phyloP scores from a whole-genome alignment of 2,888 invertebrate species.

The Germaria angustata region DNA sequence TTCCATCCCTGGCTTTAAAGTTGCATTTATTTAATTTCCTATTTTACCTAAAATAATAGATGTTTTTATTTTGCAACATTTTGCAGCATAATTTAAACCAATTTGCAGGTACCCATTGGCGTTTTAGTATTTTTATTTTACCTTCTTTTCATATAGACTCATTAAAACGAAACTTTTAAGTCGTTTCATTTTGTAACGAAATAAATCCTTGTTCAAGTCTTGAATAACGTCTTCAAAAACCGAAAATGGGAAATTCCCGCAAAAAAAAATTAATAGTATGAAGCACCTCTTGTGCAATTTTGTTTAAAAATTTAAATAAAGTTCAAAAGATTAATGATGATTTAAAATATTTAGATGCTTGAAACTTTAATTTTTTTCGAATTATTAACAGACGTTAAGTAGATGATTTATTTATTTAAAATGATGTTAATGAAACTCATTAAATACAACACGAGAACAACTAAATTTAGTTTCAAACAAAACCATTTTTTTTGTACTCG shows the following conservation, averaged over 20 bases:
- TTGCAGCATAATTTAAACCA: slow-evolving; percentile 20
- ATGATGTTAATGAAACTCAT: neutral
- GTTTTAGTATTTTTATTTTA: neutral
- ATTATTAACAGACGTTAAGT: neutral
- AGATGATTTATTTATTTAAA: neutral
- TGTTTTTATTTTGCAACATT: neutral
- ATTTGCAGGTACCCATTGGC: slow-evolving; percentile 21
- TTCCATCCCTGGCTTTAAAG: neutral
- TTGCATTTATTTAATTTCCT: slow-evolving; percentile 16
- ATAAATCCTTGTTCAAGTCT: slow-evolving; percentile 4
- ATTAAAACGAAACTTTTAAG: slow-evolving; percentile 20
- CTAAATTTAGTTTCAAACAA: too few relatives aligned
- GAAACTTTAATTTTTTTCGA: neutral
- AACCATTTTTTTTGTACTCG: too few relatives aligned
- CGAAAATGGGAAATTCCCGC: neutral
- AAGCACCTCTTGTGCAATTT: neutral
- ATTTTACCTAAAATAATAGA: slow-evolving; percentile 10
- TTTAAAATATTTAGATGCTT: neutral
- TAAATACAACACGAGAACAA: too few relatives aligned
- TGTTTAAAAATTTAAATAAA: neutral
- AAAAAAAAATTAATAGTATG: neutral
- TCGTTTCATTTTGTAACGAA: slow-evolving; percentile 33
- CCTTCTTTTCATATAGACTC: neutral
- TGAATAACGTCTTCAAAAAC: slow-evolving; percentile 7
- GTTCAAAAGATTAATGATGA: neutral